Conservation (phyloP, 1,140 invertebrate genomes). For the Platyscapa corneri region DNA sequence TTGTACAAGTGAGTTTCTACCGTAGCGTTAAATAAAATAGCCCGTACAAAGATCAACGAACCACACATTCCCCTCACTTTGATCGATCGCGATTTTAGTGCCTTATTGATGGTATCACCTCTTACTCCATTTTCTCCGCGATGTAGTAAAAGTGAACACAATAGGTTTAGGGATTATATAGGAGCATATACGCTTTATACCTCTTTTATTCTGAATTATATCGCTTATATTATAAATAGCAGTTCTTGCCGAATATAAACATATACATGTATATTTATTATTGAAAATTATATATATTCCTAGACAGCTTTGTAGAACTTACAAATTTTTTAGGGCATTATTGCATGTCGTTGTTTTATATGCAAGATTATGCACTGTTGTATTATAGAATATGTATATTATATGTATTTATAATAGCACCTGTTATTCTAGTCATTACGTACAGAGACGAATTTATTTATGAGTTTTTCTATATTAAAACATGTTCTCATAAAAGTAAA, state of each 20-base stretch:
- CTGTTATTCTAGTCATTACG: not conserved
- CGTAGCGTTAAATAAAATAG: constrained; percentile 24
- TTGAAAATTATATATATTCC: not conserved
- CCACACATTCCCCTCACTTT: constrained; percentile 14
- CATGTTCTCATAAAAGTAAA: not conserved
- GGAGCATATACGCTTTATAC: not conserved
- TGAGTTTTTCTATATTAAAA: not conserved
- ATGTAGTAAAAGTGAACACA: constrained; percentile 43
- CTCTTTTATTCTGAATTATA: constrained; percentile 34
- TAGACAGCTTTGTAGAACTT: not conserved
- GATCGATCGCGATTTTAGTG: constrained; percentile 46
- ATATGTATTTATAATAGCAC: not conserved
- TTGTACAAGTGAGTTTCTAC: not conserved
- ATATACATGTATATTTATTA: not conserved
- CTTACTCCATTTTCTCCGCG: constrained; percentile 13
- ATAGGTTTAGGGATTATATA: constrained; percentile 48
- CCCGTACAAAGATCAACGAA: not conserved
- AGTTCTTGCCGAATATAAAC: not conserved
- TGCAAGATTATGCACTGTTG: constrained; percentile 37
- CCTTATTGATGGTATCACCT: constrained; percentile 24
- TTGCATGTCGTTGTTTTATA: constrained; percentile 43
- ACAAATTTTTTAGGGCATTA: constrained; percentile 23
- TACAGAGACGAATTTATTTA: not conserved
- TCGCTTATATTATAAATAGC: constrained; percentile 18
- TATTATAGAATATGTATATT: constrained; percentile 1